Base-by-base conservation (phyloP, 1,140 invertebrate genomes). In the Lethocerus indicus region DNA sequence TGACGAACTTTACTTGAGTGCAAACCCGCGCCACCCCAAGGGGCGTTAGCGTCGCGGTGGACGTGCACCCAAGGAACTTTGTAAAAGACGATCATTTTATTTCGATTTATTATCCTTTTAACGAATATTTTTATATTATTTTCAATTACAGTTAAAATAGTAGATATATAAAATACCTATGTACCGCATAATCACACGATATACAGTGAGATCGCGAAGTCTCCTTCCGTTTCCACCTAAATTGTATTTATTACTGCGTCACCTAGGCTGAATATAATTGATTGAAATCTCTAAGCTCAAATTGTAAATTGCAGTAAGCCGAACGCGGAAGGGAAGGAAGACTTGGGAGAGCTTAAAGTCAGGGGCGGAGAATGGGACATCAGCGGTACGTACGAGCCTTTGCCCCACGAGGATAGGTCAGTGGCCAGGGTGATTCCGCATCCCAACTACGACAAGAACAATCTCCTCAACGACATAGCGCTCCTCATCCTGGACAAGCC, bases 281-380 rank as follows among this genome's bases (percentile, higher is more conserved):
- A n/a, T 9, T 40, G 20, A 40, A 40, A 40, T 18, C 28, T 46
- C 12, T n/a, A 27, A n/a, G 14, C 13, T 35, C 2, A 16, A 27
- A 50, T 35, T 13, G 24, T 28, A 9, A 37, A 28, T 9, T n/a
- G 49, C 20, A 16, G 9, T 44, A n/a, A 16, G 5, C 29, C 7
- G 16, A 3, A 37, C 3, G 16, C 16, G n/a, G 36, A 16, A 20
- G 53, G 49, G 9, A 26, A 41, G 24, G 12, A 29, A 25, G 21
- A 52, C 16, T 3, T 27, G 1, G 20, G 16, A 36, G 29, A 53
- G 42, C 53, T 67, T 24, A 61, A 58, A 44, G 61, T 73, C 0
- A 59, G 73, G 23, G 67, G 69, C 7, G 76, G 76, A 0, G 76
- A 79, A 56, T 79, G 74, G 73, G 74, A 79, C 57, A 73, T 71